A percentile compares a stretch with the other conserved stretches of the same genome.
phyloP scores from a whole-genome alignment of 2,113 vertebrate genomes.

The Melanerpes aurifrons region DNA sequence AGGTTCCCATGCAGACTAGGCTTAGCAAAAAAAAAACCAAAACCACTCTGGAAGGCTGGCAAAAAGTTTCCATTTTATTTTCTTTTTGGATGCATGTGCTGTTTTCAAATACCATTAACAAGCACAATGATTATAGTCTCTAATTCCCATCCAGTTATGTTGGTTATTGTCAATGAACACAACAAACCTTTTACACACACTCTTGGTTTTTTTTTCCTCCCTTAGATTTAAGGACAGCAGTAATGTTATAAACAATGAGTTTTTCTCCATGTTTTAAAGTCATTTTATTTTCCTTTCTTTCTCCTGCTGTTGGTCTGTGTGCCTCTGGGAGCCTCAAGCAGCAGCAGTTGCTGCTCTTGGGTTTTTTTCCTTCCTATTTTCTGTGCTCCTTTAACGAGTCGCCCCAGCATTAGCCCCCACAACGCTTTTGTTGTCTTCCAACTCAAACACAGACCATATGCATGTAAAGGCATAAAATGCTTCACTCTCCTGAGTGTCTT shows the following conservation, averaged over 20 bases:
- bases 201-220: not conserved
- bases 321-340: not conserved
- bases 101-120: slow-evolving; percentile 61
- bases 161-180: slow-evolving; percentile 36
- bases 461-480: not conserved
- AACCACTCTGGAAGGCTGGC: slow-evolving; percentile 35
- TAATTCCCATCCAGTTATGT: slow-evolving; percentile 6
- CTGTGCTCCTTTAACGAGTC: not conserved
- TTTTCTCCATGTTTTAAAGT: slow-evolving; percentile 64
- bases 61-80: not conserved
- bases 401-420: not conserved
- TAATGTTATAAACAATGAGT: slow-evolving; percentile 30
- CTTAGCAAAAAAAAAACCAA: slow-evolving; percentile 46
- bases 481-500: slow-evolving; percentile 27
- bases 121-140: slow-evolving; percentile 24
- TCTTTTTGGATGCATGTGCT: slow-evolving; percentile 52
- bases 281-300: not conserved
- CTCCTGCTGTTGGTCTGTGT: not conserved
- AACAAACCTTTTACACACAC: not conserved
- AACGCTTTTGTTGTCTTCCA: not conserved
- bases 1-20: slow-evolving; percentile 79
- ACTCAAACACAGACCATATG: not conserved
- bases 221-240: slow-evolving; percentile 12
- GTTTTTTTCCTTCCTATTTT: not conserved
- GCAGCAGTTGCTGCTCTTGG: not conserved